Evolutionary conservation across 2,113 vertebrate species (phyloP).

Genomic region (Campylomormyrus numenius): DNA sequence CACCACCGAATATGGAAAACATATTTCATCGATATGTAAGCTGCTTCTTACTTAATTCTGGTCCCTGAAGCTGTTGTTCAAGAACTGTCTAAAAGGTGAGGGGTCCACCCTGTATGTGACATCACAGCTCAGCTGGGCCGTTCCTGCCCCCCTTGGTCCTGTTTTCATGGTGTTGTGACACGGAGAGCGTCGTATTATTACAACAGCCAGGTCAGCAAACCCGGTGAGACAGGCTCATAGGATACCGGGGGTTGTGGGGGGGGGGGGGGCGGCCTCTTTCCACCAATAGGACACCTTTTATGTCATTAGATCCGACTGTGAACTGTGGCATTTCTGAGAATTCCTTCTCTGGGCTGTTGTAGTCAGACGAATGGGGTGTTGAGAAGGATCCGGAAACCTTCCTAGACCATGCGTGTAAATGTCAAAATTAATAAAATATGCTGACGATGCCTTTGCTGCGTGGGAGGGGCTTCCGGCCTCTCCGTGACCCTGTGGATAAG

Average conservation of each 20-base stretch:
- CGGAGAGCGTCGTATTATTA: background rate
- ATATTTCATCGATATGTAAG: background rate
- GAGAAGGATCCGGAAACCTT: background rate
- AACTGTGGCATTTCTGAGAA: background rate
- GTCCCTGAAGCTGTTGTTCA: background rate
- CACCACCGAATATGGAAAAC: background rate
- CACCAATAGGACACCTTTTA: background rate
- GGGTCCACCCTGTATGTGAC: background rate
- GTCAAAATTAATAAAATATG: background rate
- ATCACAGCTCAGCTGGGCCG: background rate
- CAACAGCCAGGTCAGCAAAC: background rate
- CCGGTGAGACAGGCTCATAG: background rate
- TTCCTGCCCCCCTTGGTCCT: background rate
- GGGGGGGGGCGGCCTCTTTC: background rate
- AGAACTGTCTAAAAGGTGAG: background rate
- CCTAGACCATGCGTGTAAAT: background rate
- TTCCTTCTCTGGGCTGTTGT: background rate
- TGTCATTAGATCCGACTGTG: background rate
- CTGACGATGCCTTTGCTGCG: background rate
- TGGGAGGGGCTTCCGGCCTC: background rate
- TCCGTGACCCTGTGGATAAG: background rate
- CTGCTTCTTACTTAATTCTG: background rate
- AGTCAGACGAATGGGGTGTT: background rate
- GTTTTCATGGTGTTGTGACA: background rate
- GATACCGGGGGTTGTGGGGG: background rate